Evolutionary conservation across 2,113 vertebrate species (phyloP).

Genomic region (Corydoras sp.): DNA sequence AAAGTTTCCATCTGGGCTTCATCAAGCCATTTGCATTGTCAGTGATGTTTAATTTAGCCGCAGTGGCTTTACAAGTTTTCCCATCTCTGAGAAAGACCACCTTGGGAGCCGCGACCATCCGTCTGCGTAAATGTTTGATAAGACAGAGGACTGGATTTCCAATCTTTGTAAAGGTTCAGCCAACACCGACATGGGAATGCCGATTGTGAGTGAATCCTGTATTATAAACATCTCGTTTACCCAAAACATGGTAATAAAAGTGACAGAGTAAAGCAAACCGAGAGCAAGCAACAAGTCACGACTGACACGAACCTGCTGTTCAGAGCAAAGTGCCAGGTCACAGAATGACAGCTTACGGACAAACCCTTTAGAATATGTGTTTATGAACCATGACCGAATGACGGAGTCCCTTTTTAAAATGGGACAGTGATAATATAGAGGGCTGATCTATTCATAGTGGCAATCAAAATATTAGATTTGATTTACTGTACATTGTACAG

Average conservation of each 20-base stretch:
- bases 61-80: too few relatives aligned
- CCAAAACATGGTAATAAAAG: neutral
- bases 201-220: neutral
- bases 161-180: neutral
- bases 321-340: neutral
- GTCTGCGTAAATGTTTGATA: neutral
- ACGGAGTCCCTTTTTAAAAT: too few relatives aligned
- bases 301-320: neutral
- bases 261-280: neutral
- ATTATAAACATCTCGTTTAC: constrained; percentile 6
- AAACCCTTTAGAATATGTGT: neutral
- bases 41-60: too few relatives aligned
- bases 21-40: too few relatives aligned
- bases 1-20: too few relatives aligned
- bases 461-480: too few relatives aligned
- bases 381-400: too few relatives aligned
- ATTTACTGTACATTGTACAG: too few relatives aligned
- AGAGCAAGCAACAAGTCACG: constrained; percentile 20
- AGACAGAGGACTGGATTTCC: constrained; percentile 1
- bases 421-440: too few relatives aligned
- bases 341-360: neutral
- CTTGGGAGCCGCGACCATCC: neutral
- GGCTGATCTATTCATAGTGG: too few relatives aligned
- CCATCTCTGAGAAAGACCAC: neutral
- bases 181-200: neutral